Percentiles rank a stretch among this genome's conserved stretches.
phyloP scores from a whole-genome alignment of 1,140 invertebrate genomes.

The Sminthurides bifidus region DNA sequence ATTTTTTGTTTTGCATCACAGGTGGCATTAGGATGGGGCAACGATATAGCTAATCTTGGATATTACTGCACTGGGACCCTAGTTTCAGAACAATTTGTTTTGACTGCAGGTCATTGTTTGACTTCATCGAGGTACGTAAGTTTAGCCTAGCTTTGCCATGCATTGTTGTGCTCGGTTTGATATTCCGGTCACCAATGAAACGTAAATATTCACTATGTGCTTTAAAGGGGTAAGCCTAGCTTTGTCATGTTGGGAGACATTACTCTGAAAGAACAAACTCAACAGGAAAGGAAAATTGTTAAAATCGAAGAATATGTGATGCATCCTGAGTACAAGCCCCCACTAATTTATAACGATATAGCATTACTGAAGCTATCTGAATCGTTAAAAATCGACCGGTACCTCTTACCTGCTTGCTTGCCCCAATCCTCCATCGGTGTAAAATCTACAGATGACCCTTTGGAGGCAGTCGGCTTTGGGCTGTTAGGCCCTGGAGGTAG shows the following conservation, averaged over 20 bases:
- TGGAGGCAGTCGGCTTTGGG: slow-evolving; percentile 22
- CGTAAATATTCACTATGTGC: background rate
- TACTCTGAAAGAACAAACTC: slow-evolving; percentile 7
- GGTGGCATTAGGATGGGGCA: slow-evolving; percentile 25
- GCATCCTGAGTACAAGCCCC: slow-evolving; percentile 23
- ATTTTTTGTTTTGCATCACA: slow-evolving; percentile 1
- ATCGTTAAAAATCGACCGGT: slow-evolving; percentile 9
- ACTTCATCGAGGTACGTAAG: background rate
- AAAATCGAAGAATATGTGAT: slow-evolving; percentile 14
- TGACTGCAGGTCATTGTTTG: slow-evolving; percentile 41
- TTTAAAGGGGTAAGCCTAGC: slow-evolving; percentile 17
- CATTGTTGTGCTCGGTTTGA: background rate
- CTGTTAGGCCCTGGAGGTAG: slow-evolving; percentile 17
- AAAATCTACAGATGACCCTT: background rate
- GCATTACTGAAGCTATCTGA: slow-evolving; percentile 17
- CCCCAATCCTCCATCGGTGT: slow-evolving; percentile 1
- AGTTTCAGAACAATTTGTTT: slow-evolving; percentile 34
- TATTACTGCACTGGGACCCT: slow-evolving; percentile 19
- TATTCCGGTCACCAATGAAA: background rate
- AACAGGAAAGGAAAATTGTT: slow-evolving; percentile 13
- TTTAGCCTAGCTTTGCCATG: background rate
- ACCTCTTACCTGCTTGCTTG: slow-evolving; percentile 19
- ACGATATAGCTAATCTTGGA: background rate
- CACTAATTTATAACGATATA: slow-evolving; percentile 28
- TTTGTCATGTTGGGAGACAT: slow-evolving; percentile 22